Conservation (phyloP, 1,140 invertebrate genomes). For the Nymphalis io region DNA sequence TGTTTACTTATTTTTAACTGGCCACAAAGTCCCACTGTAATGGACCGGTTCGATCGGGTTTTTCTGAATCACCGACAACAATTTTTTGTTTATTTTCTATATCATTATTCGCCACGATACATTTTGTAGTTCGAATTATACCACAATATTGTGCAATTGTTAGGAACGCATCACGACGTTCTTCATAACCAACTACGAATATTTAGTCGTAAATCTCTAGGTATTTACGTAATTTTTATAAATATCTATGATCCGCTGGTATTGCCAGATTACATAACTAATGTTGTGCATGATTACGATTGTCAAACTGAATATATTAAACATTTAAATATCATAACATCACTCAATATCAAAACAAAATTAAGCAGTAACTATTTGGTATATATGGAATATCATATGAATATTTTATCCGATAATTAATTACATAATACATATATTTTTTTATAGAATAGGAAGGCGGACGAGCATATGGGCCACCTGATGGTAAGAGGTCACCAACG, state of each 20-base stretch:
- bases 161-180: neutral
- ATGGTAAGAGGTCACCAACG: too few relatives aligned
- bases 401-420: too few relatives aligned
- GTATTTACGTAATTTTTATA: constrained; percentile 20
- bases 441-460: too few relatives aligned
- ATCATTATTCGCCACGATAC: constrained; percentile 21
- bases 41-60: constrained; percentile 64
- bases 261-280: constrained; percentile 10
- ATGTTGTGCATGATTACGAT: neutral
- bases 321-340: neutral
- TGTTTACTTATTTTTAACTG: constrained; percentile 57
- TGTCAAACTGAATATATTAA: neutral
- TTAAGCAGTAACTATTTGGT: neutral
- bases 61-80: constrained; percentile 48
- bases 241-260: constrained; percentile 16
- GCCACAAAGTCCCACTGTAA: constrained; percentile 44
- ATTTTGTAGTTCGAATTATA: constrained; percentile 13
- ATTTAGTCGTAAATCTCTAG: neutral
- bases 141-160: constrained; percentile 3
- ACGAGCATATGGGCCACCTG: too few relatives aligned
- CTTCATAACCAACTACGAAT: neutral
- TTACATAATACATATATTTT: too few relatives aligned
- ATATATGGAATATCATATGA: too few relatives aligned
- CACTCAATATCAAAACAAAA: neutral
- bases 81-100: constrained; percentile 56